phyloP scores from a whole-genome alignment of 2,888 invertebrate species.

The Drosophila testacea region DNA sequence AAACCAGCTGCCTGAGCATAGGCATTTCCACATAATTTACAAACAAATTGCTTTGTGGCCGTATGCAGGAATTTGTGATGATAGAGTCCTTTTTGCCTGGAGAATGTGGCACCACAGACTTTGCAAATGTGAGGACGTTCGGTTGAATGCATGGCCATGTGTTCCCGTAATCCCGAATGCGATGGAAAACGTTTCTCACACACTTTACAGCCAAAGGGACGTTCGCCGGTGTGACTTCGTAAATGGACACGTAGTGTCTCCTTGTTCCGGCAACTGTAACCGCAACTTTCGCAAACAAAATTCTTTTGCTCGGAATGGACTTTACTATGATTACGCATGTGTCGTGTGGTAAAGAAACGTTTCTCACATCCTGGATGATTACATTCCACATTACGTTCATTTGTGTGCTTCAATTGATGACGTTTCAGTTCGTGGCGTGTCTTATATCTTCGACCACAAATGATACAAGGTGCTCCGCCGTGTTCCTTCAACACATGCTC shows the following conservation, averaged over 20 bases:
- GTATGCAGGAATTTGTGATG: slow-evolving; percentile 80
- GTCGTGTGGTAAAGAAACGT: slow-evolving; percentile 68
- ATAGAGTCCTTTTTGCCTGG: slow-evolving; percentile 78
- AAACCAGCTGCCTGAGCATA: slow-evolving; percentile 83
- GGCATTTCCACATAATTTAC: slow-evolving; percentile 79
- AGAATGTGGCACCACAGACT: slow-evolving; percentile 77
- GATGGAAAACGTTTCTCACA: slow-evolving; percentile 79
- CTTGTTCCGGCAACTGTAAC: slow-evolving; percentile 76
- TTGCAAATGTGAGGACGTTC: slow-evolving; percentile 76
- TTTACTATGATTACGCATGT: slow-evolving; percentile 73
- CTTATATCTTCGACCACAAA: slow-evolving; percentile 71
- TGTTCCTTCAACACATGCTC: slow-evolving; percentile 64
- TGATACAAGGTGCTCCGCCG: slow-evolving; percentile 63
- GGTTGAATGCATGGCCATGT: slow-evolving; percentile 80
- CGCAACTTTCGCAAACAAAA: slow-evolving; percentile 81
- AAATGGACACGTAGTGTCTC: slow-evolving; percentile 77
- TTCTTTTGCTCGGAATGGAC: slow-evolving; percentile 75
- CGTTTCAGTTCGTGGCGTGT: slow-evolving; percentile 75
- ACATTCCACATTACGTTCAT: slow-evolving; percentile 69
- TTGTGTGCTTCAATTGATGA: slow-evolving; percentile 72
- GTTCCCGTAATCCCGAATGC: slow-evolving; percentile 75
- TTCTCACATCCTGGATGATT: slow-evolving; percentile 76
- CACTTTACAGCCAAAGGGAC: slow-evolving; percentile 73
- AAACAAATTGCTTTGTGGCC: slow-evolving; percentile 80
- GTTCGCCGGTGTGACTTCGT: slow-evolving; percentile 81